phyloP scores from a whole-genome alignment of 2,888 invertebrate species.

The Cheilosia grossa region DNA sequence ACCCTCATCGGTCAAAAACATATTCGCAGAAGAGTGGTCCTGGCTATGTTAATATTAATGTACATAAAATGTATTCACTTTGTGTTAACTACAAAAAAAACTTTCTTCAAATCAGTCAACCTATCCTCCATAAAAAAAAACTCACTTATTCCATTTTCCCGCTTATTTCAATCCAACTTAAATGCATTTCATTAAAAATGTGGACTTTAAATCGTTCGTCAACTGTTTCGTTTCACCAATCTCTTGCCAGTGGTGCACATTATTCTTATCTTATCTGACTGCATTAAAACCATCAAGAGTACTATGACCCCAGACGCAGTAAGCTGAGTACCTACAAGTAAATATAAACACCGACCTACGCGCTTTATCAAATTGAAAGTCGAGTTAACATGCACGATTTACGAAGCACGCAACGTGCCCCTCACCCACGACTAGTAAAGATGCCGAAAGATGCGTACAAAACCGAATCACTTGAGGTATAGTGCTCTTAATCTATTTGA shows the following conservation, averaged over 20 bases:
- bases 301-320: slow-evolving; percentile 28
- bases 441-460: slow-evolving; percentile 21
- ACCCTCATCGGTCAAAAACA: too few species aligned
- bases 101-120: neutral
- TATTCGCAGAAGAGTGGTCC: too few species aligned
- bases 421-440: slow-evolving; percentile 2
- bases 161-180: neutral
- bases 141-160: neutral
- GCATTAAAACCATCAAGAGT: slow-evolving; percentile 65
- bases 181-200: neutral
- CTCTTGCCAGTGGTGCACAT: slow-evolving; percentile 39
- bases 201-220: neutral
- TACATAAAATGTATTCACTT: neutral
- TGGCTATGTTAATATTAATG: too few species aligned
- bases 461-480: slow-evolving; percentile 17
- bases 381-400: slow-evolving; percentile 56
- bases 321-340: slow-evolving; percentile 6
- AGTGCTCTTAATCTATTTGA: slow-evolving; percentile 52
- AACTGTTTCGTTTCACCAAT: slow-evolving; percentile 12
- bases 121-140: too few species aligned
- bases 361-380: slow-evolving; percentile 55
- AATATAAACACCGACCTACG: slow-evolving; percentile 25
- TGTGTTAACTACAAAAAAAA: neutral
- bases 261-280: slow-evolving; percentile 65
- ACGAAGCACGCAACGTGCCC: slow-evolving; percentile 28